Evolutionary conservation across 1,140 invertebrate genomes (phyloP).

Genomic region (Lepidotrigona ventralis): DNA sequence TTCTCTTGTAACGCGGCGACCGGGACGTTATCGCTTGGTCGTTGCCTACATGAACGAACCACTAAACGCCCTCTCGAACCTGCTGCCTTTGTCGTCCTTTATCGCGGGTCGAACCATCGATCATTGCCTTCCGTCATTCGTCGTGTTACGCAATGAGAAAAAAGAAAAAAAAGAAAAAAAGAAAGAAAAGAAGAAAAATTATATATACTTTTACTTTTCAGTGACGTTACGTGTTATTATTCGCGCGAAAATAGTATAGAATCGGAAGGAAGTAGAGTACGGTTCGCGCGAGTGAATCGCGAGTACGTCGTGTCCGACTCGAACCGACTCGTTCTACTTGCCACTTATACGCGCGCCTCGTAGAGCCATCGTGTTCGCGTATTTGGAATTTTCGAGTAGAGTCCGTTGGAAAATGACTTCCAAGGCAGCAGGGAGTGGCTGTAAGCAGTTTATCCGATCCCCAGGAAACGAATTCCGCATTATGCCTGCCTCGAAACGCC

Average conservation of each 20-base stretch:
- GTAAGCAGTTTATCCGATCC: constrained; percentile 72
- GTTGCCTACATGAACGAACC: constrained; percentile 64
- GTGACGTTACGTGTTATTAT: background rate
- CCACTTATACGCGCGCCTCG: background rate
- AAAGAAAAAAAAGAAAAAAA: background rate
- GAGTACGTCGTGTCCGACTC: background rate
- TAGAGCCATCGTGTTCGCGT: background rate
- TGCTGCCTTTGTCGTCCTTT: constrained; percentile 59
- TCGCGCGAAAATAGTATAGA: background rate
- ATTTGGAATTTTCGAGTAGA: background rate
- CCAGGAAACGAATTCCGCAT: constrained; percentile 70
- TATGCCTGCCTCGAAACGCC: constrained; percentile 73
- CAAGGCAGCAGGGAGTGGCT: constrained; percentile 73
- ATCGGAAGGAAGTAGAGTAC: background rate
- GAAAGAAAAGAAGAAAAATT: no score
- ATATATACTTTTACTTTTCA: background rate
- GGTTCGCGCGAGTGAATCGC: background rate
- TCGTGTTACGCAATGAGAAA: background rate
- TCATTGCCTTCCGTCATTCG: background rate
- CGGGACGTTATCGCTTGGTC: constrained; percentile 70
- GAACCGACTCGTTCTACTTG: background rate
- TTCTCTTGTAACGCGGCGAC: constrained; percentile 62
- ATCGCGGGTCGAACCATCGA: background rate
- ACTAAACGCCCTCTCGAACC: constrained; percentile 59
- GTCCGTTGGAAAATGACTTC: constrained; percentile 21